Conservation (phyloP, 2,113 vertebrate genomes). For the Scartelaos histophorus region DNA sequence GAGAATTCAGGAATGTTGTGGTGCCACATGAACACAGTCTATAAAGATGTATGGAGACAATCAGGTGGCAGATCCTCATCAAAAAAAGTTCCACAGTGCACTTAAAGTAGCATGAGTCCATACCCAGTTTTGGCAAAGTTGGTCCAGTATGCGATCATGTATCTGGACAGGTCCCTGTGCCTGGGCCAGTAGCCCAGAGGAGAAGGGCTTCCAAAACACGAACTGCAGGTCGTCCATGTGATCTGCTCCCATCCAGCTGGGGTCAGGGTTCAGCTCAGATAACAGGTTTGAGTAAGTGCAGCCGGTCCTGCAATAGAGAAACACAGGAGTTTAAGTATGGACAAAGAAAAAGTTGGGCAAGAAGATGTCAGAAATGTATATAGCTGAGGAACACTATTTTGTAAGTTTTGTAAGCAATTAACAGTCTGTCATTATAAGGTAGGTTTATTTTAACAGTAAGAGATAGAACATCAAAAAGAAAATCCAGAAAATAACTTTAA, state of each 20-base stretch:
- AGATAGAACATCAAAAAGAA: no score
- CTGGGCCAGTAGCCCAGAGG: slow-evolving; percentile 79
- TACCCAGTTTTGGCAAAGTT: slow-evolving; percentile 95
- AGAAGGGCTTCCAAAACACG: slow-evolving; percentile 90
- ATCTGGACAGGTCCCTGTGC: slow-evolving; percentile 80
- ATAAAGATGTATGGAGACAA: no score
- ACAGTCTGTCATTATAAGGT: no score
- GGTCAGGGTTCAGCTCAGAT: slow-evolving; percentile 81
- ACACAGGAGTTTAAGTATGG: background rate
- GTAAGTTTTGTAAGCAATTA: no score
- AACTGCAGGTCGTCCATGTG: slow-evolving; percentile 91
- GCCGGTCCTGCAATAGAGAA: slow-evolving; percentile 67
- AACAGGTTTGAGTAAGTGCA: slow-evolving; percentile 90
- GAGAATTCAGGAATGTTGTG: no score
- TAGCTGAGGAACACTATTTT: no score
- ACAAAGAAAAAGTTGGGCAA: no score
- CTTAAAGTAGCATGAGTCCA: background rate
- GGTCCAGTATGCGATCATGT: slow-evolving; percentile 94
- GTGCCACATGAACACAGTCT: no score
- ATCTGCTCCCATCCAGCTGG: slow-evolving; percentile 90
- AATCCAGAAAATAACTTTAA: no score
- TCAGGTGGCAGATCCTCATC: no score
- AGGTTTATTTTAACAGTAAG: no score
- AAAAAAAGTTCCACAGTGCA: no score
- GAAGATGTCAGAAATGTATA: background rate